These are phyloP conservation scores for Numenius phaeopus DNA, from an alignment of 2,797 vertebrate genomes.

Conservation along the genomic window DNA sequence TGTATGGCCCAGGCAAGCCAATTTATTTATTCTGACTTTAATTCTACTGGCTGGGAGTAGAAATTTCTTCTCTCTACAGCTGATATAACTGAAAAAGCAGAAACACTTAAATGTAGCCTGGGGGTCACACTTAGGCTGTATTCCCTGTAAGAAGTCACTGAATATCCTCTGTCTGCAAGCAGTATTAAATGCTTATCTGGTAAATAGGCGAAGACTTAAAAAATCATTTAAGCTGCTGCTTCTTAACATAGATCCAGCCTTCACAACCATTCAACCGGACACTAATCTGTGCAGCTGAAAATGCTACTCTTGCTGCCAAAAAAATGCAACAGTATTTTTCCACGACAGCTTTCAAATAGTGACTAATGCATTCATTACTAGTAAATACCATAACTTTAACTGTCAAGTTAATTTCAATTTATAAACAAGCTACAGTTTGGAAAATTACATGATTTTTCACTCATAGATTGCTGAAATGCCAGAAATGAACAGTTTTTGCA, in stretches of 20 bases:
- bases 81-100: neutral
- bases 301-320: neutral
- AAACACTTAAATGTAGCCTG: neutral
- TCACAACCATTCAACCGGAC: neutral
- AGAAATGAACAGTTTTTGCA: neutral
- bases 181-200: neutral
- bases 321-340: neutral
- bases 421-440: neutral
- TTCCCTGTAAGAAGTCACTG: neutral
- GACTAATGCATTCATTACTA: neutral
- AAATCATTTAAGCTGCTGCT: neutral
- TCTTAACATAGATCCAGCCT: neutral
- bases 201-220: neutral
- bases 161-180: neutral
- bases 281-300: neutral
- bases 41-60: neutral
- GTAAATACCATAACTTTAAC: neutral
- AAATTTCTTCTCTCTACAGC: constrained; percentile 8
- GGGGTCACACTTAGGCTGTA: neutral
- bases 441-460: neutral
- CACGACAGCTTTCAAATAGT: neutral
- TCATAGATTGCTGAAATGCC: neutral
- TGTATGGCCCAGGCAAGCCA: neutral
- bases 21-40: neutral
- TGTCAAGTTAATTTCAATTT: neutral